Evolutionary conservation across 2,797 vertebrate genomes (phyloP).

Genomic region (Pyrocephalus nanus): DNA sequence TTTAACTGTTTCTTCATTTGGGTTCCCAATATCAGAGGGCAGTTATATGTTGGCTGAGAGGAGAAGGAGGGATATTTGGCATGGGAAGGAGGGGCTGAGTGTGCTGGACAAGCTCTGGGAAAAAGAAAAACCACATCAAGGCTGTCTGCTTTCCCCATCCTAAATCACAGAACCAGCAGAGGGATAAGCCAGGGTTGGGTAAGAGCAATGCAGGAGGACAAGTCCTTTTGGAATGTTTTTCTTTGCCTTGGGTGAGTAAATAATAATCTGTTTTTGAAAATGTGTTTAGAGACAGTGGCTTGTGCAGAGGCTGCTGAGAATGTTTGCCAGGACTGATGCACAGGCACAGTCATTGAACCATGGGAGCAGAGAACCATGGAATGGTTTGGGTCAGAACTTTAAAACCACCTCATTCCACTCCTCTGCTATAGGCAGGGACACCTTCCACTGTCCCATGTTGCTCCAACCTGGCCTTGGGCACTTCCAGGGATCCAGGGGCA

Average conservation of each 20-base stretch:
- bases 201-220: background rate
- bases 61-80: background rate
- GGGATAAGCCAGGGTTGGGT: background rate
- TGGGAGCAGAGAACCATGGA: background rate
- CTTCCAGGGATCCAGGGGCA: background rate
- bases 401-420: rapidly evolving
- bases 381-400: background rate
- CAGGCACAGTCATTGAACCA: rapidly evolving
- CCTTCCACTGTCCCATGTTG: background rate
- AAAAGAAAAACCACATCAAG: slow-evolving; percentile 32
- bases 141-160: background rate
- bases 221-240: background rate
- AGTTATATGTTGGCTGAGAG: background rate
- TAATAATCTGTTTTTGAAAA: slow-evolving; percentile 7
- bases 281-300: background rate
- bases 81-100: background rate
- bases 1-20: background rate
- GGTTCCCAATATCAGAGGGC: background rate
- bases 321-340: background rate
- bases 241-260: slow-evolving; percentile 1
- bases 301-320: background rate
- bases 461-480: background rate
- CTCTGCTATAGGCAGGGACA: background rate
- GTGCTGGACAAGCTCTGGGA: background rate
- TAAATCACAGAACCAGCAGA: background rate